Conservation (phyloP, 2,113 vertebrate species). For the Lethenteron reissneri region DNA sequence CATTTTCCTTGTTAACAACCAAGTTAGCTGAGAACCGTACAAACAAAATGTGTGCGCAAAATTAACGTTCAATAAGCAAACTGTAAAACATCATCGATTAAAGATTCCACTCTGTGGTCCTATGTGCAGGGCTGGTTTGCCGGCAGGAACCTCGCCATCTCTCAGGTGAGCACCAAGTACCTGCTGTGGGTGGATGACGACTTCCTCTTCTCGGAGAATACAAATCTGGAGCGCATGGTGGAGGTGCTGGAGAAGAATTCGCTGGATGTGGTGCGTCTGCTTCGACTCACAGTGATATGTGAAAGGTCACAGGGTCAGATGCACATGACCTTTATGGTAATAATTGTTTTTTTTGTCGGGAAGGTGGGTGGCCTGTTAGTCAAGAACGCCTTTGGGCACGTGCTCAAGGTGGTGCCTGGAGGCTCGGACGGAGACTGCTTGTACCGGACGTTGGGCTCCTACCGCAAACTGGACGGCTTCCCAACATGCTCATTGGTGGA, state of each 20-base stretch:
- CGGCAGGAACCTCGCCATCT: conserved; percentile 34
- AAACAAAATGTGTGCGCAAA: too few species aligned
- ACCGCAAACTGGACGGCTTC: not conserved
- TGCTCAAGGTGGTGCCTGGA: conserved; percentile 14
- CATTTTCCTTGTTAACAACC: too few species aligned
- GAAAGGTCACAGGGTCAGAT: too few species aligned
- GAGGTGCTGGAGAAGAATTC: conserved; percentile 29
- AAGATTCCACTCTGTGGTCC: too few species aligned
- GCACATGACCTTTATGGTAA: too few species aligned
- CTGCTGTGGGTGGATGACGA: conserved; percentile 43
- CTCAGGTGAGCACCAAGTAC: conserved; percentile 38
- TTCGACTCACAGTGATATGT: too few species aligned
- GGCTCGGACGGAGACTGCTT: not conserved
- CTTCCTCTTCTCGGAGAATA: conserved; percentile 24
- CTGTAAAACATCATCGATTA: too few species aligned
- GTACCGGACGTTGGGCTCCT: not conserved
- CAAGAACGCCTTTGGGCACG: conserved; percentile 21
- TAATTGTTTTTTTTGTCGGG: too few species aligned
- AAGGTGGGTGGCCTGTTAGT: conserved; percentile 25
- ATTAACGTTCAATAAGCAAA: too few species aligned
- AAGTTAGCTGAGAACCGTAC: too few species aligned
- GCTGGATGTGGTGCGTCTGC: conserved; percentile 30
- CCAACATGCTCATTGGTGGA: not conserved
- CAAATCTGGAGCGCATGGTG: conserved; percentile 30
- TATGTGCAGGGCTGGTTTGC: conserved; percentile 38